Base-by-base conservation (phyloP, 2,113 vertebrate genomes). In the Hippocampus zosterae region DNA sequence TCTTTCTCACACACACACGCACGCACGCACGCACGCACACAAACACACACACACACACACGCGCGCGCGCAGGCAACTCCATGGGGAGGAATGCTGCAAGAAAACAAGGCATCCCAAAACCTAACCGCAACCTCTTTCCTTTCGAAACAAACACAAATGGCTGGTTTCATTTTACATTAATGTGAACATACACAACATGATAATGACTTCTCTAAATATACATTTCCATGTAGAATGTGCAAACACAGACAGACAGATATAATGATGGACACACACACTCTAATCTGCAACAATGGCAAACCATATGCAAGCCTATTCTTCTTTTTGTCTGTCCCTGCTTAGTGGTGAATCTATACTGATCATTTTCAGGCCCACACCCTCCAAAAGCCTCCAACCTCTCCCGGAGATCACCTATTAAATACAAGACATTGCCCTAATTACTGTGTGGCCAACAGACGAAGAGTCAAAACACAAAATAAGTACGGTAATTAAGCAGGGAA, bases 401-500 rank as follows among this genome's bases (percentile, higher is more conserved):
- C 67, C 73, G 78, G 63, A 79, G 63, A 79, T 69, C 65, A 67
- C 67, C 77, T 77, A 78, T 72, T 83, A 71, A 85, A 85, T 83
- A 87, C 82, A 86, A 87, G 75, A 73, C 85, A 80, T 78, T 80
- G 74, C 73, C 66, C 70, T 88, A 88, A 90, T 87, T 88, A 88
- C 84, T 81, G 81, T 85, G 82, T 74, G 72, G 82, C 73, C 80
- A 88, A 85, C 80, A 88, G 79, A 73, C 65, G 29, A 84, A 71
- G 72, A 77, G 71, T 74, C 84, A 81, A 85, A 88, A 88, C 81
- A 87, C 83, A 88, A 86, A 88, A 88, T 81, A 80, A 86, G 79
- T 85, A 86, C 78, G 74, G 85, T 85, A 84, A 88, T 90, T 85
- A 85, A 85, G 67, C 80, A 65, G 80, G 87, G 83, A 86, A 87